phyloP scores from a whole-genome alignment of 2,888 invertebrate genomes.

The Apocheima hispidaria region DNA sequence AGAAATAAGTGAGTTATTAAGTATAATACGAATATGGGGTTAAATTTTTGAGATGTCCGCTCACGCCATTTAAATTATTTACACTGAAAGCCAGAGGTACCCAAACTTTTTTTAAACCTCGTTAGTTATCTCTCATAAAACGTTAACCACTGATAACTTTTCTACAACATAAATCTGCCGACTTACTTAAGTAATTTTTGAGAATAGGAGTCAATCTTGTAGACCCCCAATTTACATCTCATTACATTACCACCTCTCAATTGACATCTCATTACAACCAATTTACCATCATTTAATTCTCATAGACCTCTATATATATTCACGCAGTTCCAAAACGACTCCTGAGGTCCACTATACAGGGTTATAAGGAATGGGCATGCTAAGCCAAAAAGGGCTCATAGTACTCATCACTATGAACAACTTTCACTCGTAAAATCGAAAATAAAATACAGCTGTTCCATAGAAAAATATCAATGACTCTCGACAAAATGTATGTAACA shows the following conservation, averaged over 20 bases:
- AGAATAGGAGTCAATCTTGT: not conserved
- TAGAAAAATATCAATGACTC: too few relatives aligned
- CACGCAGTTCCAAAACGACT: too few relatives aligned
- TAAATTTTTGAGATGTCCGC: not conserved
- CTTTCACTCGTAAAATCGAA: too few relatives aligned
- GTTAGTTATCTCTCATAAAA: too few relatives aligned
- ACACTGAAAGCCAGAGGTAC: not conserved
- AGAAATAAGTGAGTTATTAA: not conserved
- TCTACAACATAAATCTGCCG: too few relatives aligned
- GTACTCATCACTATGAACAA: too few relatives aligned
- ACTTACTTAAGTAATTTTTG: not conserved
- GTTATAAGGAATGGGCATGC: too few relatives aligned
- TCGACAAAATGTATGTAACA: too few relatives aligned
- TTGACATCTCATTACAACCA: slow-evolving; percentile 1
- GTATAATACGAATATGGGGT: not conserved
- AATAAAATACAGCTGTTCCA: too few relatives aligned
- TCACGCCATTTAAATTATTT: slow-evolving; percentile 7
- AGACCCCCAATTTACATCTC: slow-evolving; percentile 1
- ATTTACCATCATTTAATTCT: not conserved
- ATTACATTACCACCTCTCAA: slow-evolving; percentile 2
- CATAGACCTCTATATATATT: not conserved
- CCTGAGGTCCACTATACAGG: too few relatives aligned
- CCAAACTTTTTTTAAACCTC: not conserved
- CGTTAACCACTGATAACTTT: not conserved
- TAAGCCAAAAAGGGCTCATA: too few relatives aligned